Conservation (phyloP, 2,797 vertebrate genomes). For the Arctocebus calabarensis region DNA sequence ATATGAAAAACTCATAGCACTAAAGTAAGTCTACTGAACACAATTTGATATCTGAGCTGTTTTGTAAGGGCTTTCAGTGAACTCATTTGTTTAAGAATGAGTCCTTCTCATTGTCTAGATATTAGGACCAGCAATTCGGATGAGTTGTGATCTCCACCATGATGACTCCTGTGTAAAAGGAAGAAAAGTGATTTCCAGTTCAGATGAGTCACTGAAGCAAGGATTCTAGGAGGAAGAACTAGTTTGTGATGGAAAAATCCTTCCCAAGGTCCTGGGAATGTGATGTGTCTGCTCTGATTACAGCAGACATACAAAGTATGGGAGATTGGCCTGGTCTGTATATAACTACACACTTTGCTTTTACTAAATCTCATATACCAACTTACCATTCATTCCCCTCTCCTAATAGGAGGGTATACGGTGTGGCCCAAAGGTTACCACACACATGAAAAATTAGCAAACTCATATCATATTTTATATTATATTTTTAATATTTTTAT, state of each 20-base stretch:
- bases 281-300: neutral
- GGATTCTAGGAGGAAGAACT: neutral
- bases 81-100: neutral
- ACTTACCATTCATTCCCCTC: neutral
- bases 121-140: neutral
- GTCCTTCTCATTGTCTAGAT: neutral
- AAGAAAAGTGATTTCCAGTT: slow-evolving; percentile 2
- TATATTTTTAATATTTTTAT: no score
- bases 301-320: neutral
- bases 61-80: neutral
- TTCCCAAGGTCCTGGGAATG: neutral
- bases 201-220: neutral
- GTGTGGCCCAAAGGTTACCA: no score
- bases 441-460: no score
- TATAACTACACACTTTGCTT: neutral
- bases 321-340: neutral
- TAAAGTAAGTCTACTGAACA: neutral
- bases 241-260: neutral
- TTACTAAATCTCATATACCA: neutral
- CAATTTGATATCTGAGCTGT: neutral
- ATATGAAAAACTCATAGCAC: neutral
- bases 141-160: neutral
- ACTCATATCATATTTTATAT: no score
- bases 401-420: neutral
- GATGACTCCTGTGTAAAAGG: neutral